Percentiles rank a stretch among this genome's conserved stretches.
These are phyloP conservation scores for Chalcosyrphus nemorum DNA, from an alignment of 2,888 invertebrate species.

Conservation along the genomic window DNA sequence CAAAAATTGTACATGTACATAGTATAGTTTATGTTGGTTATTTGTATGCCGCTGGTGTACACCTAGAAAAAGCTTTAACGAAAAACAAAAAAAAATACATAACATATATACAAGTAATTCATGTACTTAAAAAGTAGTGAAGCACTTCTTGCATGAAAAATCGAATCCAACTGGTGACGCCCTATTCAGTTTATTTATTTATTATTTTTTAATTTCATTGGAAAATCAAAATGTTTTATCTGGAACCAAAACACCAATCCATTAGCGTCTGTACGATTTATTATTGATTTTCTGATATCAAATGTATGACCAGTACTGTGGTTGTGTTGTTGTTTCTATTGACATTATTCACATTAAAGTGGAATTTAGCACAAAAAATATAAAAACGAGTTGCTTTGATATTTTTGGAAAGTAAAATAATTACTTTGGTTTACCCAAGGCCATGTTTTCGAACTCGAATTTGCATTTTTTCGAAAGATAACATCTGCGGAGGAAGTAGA, in stretches of 20 bases:
- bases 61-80: constrained; percentile 57
- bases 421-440: constrained; percentile 28
- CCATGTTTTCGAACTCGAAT: constrained; percentile 34
- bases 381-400: constrained; percentile 24
- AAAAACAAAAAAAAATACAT: not conserved
- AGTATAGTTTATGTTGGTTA: constrained; percentile 42
- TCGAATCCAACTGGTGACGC: not conserved
- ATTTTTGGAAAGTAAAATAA: constrained; percentile 35
- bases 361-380: not conserved
- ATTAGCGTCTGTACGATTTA: constrained; percentile 14
- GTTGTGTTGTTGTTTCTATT: not conserved
- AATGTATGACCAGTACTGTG: not conserved
- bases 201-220: constrained; percentile 8
- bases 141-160: constrained; percentile 39
- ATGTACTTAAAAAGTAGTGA: constrained; percentile 38
- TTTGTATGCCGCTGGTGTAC: constrained; percentile 28
- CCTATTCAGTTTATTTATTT: constrained; percentile 14
- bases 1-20: constrained; percentile 32
- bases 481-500: constrained; percentile 23
- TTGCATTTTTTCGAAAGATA: constrained; percentile 34
- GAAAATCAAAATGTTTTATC: not conserved
- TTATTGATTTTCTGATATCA: constrained; percentile 11
- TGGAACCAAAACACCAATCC: not conserved
- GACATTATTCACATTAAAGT: constrained; percentile 10
- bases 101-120: constrained; percentile 22